phyloP scores from a whole-genome alignment of 2,113 vertebrate species.

The Sterrhoptilus dennistouni region DNA sequence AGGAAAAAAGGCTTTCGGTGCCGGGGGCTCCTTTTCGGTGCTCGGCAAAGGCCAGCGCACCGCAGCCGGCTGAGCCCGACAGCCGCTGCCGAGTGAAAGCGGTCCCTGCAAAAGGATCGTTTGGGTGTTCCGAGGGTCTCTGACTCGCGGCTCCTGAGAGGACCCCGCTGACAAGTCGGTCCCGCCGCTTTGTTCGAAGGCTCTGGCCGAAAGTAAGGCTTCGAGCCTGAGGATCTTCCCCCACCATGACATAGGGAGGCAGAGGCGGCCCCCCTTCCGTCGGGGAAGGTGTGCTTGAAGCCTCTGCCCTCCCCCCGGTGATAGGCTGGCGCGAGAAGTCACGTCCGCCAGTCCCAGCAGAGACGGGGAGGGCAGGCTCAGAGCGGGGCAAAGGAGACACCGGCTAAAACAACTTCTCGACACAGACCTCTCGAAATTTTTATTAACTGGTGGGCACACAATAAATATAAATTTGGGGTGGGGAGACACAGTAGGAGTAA shows the following conservation, averaged over 20 bases:
- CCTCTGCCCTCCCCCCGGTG: background rate
- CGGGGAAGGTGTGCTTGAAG: background rate
- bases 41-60: background rate
- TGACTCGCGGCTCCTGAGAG: background rate
- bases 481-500: background rate
- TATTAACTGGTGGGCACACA: background rate
- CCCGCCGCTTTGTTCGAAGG: background rate
- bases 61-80: background rate
- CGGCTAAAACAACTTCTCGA: background rate
- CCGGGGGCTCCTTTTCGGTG: background rate
- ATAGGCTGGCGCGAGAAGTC: background rate
- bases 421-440: background rate
- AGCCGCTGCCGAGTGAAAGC: background rate
- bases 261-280: background rate
- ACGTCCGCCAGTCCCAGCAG: background rate
- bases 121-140: background rate
- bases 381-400: background rate
- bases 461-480: background rate
- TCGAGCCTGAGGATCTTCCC: background rate
- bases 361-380: background rate
- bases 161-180: background rate
- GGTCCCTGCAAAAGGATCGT: background rate
- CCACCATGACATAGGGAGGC: too few relatives aligned
- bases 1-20: accelerated
- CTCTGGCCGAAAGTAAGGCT: background rate